phyloP scores from a whole-genome alignment of 2,888 invertebrate species.

The Tachina grossa region DNA sequence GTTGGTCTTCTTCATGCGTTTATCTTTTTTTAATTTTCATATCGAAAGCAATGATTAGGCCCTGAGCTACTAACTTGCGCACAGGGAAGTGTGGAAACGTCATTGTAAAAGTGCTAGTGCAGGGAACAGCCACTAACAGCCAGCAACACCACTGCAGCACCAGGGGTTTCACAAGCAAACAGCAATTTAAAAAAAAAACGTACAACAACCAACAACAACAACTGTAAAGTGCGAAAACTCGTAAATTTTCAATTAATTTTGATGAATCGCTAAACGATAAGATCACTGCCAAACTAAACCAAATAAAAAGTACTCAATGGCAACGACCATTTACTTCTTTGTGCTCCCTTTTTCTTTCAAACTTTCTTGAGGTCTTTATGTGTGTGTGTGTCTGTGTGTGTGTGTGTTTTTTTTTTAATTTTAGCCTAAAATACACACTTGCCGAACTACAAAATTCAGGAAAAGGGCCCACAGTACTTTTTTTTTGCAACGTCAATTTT shows the following conservation, averaged over 20 bases:
- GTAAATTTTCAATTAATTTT: conserved; percentile 76
- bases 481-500: conserved; percentile 28
- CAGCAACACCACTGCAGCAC: conserved; percentile 2
- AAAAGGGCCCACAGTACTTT: conserved; percentile 63
- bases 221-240: conserved; percentile 74
- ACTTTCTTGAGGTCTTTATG: neutral
- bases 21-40: conserved; percentile 58
- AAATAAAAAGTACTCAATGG: conserved; percentile 71
- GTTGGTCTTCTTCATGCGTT: conserved; percentile 4
- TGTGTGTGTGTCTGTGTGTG: neutral
- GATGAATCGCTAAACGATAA: conserved; percentile 74
- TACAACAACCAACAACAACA: conserved; percentile 2
- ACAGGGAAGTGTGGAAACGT: conserved; percentile 24
- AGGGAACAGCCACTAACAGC: conserved; percentile 20
- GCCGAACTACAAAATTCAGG: neutral
- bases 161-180: conserved; percentile 8
- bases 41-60: conserved; percentile 71
- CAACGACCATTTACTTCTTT: conserved; percentile 64
- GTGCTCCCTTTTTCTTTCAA: neutral
- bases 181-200: conserved; percentile 2
- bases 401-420: conserved; percentile 17
- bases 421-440: conserved; percentile 34
- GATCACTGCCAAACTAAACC: conserved; percentile 72
- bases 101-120: conserved; percentile 13
- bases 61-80: conserved; percentile 72